Base-by-base conservation (phyloP, 1,140 invertebrate species). In the Aphaenogaster ashmeadi region DNA sequence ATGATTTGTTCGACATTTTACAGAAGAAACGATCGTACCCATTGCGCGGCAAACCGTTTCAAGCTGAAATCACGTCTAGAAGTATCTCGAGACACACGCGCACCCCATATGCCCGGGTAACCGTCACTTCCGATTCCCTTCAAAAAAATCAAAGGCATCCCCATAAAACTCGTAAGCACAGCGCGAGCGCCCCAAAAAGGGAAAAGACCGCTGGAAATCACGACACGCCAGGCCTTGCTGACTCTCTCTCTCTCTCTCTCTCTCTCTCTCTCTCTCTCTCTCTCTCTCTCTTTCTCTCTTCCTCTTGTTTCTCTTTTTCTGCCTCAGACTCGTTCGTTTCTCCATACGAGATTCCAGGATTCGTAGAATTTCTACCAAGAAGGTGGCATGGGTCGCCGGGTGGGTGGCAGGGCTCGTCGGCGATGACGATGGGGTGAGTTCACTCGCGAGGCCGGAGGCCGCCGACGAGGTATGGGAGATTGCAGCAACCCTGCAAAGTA, bases 291-390 rank as follows among this genome's bases (percentile, higher is more conserved):
- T 41, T 8, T 18, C 50, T 27, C 27, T 27, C 27, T 33, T 41
- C 72, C 27, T 11, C 21, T 3, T 47, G n/a, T 84, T 44, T 69
- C 75, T 80, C 83, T 64, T 75, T 86, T 50, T 62, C 64, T 56
- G 11, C 8, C 64, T 56, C 85, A 67, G 60, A 36, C 47, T 87
- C 64, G 62, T 80, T 80, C 86, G 75, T 90, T 90, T 90, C 86
- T 86, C 85, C 90, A 86, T 89, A 90, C 85, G 86, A 90, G 90
- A 92, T 92, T 91, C 88, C 88, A 79, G 87, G 88, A 92, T 92
- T 91, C 91, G 90, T 88, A 91, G 89, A 91, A 91, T 89, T 92
- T 89, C 80, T 83, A 87, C 44, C 75, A 66, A 60, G 47, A 56
- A 47, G 44, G 86, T 86, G 79, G 80, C 74, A 77, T 66, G 77